Percentiles rank a stretch among this genome's conserved stretches.
Evolutionary conservation across 1,140 invertebrate genomes (phyloP).

Genomic region (Ceratoteleas bidentatus): DNA sequence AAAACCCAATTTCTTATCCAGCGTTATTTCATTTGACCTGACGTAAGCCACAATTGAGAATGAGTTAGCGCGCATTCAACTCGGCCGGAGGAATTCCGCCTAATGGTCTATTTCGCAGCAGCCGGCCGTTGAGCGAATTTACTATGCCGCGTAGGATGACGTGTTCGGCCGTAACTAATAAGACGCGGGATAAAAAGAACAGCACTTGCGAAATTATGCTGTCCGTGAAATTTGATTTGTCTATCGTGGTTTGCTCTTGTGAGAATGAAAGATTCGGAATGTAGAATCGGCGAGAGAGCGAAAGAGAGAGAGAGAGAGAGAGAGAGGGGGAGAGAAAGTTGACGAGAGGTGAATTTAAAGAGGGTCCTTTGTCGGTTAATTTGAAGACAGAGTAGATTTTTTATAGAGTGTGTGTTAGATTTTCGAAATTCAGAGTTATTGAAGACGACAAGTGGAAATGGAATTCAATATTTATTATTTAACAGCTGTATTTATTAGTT

Average conservation of each 20-base stretch:
- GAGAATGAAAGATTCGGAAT: too few relatives aligned
- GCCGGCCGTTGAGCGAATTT: conserved; percentile 37
- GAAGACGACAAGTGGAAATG: too few relatives aligned
- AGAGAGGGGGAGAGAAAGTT: too few relatives aligned
- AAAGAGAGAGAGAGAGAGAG: too few relatives aligned
- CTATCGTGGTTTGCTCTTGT: not conserved
- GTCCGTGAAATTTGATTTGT: conserved; percentile 19
- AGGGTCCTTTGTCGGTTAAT: too few relatives aligned
- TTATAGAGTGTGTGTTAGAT: too few relatives aligned
- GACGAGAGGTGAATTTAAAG: too few relatives aligned
- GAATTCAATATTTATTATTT: too few relatives aligned
- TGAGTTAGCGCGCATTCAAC: conserved; percentile 49
- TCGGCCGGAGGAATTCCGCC: conserved; percentile 28
- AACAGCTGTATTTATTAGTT: too few relatives aligned
- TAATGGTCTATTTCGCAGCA: conserved; percentile 57
- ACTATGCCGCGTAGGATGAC: conserved; percentile 51
- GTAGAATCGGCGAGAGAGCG: too few relatives aligned
- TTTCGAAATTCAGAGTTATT: too few relatives aligned
- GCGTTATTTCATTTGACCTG: conserved; percentile 45
- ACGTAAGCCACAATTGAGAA: conserved; percentile 61
- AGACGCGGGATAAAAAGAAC: conserved; percentile 11
- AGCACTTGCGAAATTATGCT: conserved; percentile 23
- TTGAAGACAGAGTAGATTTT: too few relatives aligned
- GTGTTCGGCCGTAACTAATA: conserved; percentile 49
- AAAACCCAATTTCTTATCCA: conserved; percentile 48